Conservation (phyloP, 2,888 invertebrate species). For the Barypeithes pellucidus region DNA sequence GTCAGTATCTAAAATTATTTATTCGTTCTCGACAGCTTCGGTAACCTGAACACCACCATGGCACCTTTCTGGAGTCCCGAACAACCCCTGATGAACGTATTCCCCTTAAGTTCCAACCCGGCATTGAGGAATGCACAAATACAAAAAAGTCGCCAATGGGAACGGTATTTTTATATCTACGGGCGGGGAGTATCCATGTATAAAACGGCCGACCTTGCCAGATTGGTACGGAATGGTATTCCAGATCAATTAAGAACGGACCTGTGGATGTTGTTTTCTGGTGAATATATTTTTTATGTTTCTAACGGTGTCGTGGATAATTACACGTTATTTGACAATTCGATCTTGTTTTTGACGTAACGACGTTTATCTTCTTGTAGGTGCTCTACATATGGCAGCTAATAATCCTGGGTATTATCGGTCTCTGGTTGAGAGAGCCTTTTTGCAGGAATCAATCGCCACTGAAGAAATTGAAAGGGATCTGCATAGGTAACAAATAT, state of each 20-base stretch:
- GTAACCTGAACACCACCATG: background rate
- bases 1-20: too few species aligned
- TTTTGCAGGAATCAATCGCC: constrained; percentile 80
- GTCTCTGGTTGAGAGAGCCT: constrained; percentile 85
- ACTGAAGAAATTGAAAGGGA: constrained; percentile 99
- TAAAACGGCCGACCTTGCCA: constrained; percentile 90
- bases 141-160: constrained; percentile 87
- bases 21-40: constrained; percentile 16
- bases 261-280: constrained; percentile 96
- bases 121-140: constrained; percentile 81
- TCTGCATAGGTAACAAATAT: constrained; percentile 83
- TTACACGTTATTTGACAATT: too few species aligned
- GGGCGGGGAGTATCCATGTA: constrained; percentile 96
- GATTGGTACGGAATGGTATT: constrained; percentile 92
- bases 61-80: constrained; percentile 79
- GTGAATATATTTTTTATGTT: constrained; percentile 50
- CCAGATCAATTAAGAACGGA: constrained; percentile 92
- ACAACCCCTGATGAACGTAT: constrained; percentile 84
- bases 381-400: constrained; percentile 89
- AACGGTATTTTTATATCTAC: constrained; percentile 90
- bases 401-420: constrained; percentile 90
- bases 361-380: too few species aligned
- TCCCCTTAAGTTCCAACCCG: constrained; percentile 80
- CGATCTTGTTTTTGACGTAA: too few species aligned
- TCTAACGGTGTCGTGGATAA: too few species aligned